Base-by-base conservation (phyloP, 2,888 invertebrate species). In the Drosophila barbarae region DNA sequence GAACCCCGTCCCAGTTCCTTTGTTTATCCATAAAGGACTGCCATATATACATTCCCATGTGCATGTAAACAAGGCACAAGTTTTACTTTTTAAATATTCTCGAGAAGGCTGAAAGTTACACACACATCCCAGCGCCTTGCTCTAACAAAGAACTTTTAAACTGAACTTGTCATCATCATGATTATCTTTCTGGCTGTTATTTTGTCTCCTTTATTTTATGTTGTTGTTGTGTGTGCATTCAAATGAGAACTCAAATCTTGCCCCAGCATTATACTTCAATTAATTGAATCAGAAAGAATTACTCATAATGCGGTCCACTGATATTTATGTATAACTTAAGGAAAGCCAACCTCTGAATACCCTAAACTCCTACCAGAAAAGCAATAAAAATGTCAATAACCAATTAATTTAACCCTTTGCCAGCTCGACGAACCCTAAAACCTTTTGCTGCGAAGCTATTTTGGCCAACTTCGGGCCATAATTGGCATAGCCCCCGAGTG, bases 201-300 rank as follows among this genome's bases (percentile, higher is more conserved):
- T 42, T 34, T 50, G 9, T 2, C 28, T 46, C 13, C 23, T 23
- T 35, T 42, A 21, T 4, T 12, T 30, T 35, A 18, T 26, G 5
- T 26, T 26, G 26, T 21, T 15, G 55, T n/a, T 56, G 18, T 34
- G 50, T 50, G 35, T 34, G 10, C 28, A 61, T 60, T 59, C 47
- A 41, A 60, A 60, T 50, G 60, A 41, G 26, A 60, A 47, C 46
- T 44, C 15, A 39, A 50, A 65, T 55, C 55, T 66, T 21, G 49
- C 9, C 50, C 13, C 38, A 35, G 50, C 39, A 57, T 42, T 52
- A 55, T 66, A 49, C 41, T 68, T 68, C 65, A 77, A 66, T 77
- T 84, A 84, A 84, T 72, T 77, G 57, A 79, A 77, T 77, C 78
- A 70, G 73, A 56, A 46, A 44, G 52, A 63, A 69, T 70, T 70